Evolutionary conservation across 2,888 invertebrate genomes (phyloP), one percentile per base, ranked within the genome.

Genomic region (Brenthis daphne): DNA sequence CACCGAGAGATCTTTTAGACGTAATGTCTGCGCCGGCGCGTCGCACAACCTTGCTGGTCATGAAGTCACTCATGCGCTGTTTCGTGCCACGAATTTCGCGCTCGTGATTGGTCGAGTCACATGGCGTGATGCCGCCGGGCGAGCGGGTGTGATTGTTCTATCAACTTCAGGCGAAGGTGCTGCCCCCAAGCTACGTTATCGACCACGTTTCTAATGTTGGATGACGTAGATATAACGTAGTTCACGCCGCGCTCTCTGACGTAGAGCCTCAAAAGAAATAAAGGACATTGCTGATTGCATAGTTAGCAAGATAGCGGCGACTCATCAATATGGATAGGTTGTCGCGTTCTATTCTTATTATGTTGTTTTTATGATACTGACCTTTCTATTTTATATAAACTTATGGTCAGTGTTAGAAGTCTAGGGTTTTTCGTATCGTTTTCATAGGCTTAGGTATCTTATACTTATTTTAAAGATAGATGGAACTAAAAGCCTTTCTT

Each of bases 41-140:
- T 14, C 60, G 48, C 29, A 50, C 50, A 50, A 50, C 60, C 37
- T 43, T 43, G 8, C 37, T n/a, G 50, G 60, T 33, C 60, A 33
- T 60, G 66, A 57, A 72, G 68, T 69, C 64, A 66, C 47, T 63
- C 63, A 24, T 60, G 70, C 69, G 51, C 64, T 76, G 80, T 80
- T 84, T 84, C 82, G 83, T 85, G 84, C 83, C 82, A 84, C 79
- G 76, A 77, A 71, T 69, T 81, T 77, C 77, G 78, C 64, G 79
- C 56, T 76, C 74, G 80, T 83, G 85, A 92, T 92, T 92, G 91
- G 92, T 79, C 76, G 80, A 73, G 71, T 71, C 70, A 73, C 73
- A 81, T 92, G 90, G 92, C 90, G 91, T 90, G 92, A 91, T 80
- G 70, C 68, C 63, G 85, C 80, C 78, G 55, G 50, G 50, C 61